Evolutionary conservation across 2,113 vertebrate species (phyloP), one percentile per base, ranked within the genome.

Genomic region (Oryzias curvinotus): DNA sequence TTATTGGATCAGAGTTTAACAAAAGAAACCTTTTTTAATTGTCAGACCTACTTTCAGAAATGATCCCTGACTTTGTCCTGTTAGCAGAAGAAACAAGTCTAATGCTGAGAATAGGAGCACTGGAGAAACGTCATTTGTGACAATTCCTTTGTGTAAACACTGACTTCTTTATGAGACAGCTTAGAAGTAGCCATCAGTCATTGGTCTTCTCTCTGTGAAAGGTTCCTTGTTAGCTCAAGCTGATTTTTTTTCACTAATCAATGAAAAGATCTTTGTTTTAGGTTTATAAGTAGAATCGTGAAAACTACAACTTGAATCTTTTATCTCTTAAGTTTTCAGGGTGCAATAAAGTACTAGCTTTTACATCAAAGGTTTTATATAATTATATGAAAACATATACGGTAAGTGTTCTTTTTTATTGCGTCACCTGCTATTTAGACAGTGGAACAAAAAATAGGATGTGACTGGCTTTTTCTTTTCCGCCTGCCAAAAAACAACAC

Each of bases 31-130:
- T 57, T 68, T 23, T 85, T 65, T 65, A 74, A 80, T 80, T 68
- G 57, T 46, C 54, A 75, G 81, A 65, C 80, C 73, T 62, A 62
- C 55, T 68, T 87, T 65, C 54, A 13, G 25, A 46, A 59, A 79
- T 54, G 18, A 68, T 23, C 13, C 44, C 28, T 52, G 62, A 47
- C 46, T 44, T 59, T 62, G 23, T 42, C 46, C 66, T 52, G 46
- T 60, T 52, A 51, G 42, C n/a, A 46, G 16, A 46, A 17, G 54
- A 41, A 52, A 56, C 42, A 16, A 36, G 44, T 50, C 41, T 17
- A 19, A 56, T 46, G 25, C 43, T 54, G 41, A 43, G n/a, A 52
- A n/a, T 30, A 23, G 5, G 12, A 50, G 21, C 17, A 41, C 41
- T 18, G 36, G 49, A 61, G 47, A 62, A 15, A 25, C 46, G 57